Conservation (phyloP, 2,888 invertebrate species). For the Ormyrus nitidulus region DNA sequence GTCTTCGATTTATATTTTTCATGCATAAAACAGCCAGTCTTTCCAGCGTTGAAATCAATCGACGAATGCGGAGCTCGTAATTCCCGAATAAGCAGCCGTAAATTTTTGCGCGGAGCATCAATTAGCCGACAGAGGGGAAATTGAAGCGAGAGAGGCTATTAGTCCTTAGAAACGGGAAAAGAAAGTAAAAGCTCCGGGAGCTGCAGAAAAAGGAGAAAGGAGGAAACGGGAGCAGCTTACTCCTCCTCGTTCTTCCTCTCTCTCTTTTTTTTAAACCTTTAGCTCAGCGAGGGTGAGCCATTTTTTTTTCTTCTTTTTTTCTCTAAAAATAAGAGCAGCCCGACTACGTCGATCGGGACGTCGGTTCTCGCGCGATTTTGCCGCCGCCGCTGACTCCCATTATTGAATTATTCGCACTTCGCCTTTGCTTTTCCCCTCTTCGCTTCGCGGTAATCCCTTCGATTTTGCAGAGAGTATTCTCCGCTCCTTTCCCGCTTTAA, state of each 20-base stretch:
- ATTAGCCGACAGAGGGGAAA: neutral
- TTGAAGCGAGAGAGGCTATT: neutral
- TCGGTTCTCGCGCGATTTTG: neutral
- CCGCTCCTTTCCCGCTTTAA: no score
- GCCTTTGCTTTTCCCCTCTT: neutral
- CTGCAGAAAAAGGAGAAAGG: neutral
- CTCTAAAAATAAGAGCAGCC: conserved; percentile 26
- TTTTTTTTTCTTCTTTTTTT: neutral
- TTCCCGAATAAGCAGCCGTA: no score
- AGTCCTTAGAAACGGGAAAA: neutral
- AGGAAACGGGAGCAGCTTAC: neutral
- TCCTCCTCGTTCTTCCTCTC: neutral
- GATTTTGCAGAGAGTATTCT: no score
- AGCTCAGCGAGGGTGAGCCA: neutral
- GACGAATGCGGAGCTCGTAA: no score
- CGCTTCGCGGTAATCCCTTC: neutral
- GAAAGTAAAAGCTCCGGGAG: neutral
- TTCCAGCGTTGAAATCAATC: no score
- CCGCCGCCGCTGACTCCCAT: neutral
- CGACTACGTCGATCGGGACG: neutral
- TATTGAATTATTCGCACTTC: neutral
- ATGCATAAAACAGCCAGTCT: no score
- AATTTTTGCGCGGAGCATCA: no score
- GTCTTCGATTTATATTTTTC: no score
- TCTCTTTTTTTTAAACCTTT: conserved; percentile 18